A percentile compares a stretch with the other conserved stretches of the same genome.
Conservation (phyloP, 2,113 vertebrate species). For the Verasper variegatus region DNA sequence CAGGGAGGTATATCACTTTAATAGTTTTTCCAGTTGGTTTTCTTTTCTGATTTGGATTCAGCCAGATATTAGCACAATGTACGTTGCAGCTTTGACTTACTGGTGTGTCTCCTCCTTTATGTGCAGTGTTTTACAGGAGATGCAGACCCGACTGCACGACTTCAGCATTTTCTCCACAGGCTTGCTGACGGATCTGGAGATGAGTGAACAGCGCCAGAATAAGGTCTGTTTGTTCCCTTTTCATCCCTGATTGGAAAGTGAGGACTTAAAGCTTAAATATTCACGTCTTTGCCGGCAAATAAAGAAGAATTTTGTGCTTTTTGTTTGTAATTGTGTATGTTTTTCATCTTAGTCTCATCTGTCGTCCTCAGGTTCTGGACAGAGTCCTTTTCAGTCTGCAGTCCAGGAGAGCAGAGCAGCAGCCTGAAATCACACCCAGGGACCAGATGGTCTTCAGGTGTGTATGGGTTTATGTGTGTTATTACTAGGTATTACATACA, state of each 20-base stretch:
- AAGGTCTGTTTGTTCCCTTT: conserved; percentile 69
- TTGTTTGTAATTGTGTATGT: background rate
- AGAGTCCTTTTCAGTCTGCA: conserved; percentile 69
- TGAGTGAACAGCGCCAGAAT: conserved; percentile 83
- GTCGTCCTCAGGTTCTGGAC: conserved; percentile 75
- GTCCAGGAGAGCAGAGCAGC: conserved; percentile 49
- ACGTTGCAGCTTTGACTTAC: background rate
- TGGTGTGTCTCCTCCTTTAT: conserved; percentile 19
- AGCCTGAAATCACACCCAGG: conserved; percentile 33
- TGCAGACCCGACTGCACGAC: conserved; percentile 84
- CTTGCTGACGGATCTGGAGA: conserved; percentile 82
- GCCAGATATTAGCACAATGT: background rate
- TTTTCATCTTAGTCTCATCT: conserved; percentile 20
- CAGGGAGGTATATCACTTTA: background rate
- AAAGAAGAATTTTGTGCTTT: background rate
- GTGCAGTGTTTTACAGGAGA: conserved; percentile 83
- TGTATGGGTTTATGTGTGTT: conserved; percentile 23
- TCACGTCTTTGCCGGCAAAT: background rate
- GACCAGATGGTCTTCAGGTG: conserved; percentile 81
- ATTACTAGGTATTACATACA: background rate
- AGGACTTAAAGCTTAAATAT: background rate
- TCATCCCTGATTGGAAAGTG: background rate
- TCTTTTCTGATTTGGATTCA: background rate
- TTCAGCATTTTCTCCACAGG: conserved; percentile 79
- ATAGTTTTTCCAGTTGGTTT: background rate